Percentiles rank a stretch among this genome's conserved stretches.
Conservation (phyloP, 2,797 vertebrate genomes). For the Artibeus jamaicensis region DNA sequence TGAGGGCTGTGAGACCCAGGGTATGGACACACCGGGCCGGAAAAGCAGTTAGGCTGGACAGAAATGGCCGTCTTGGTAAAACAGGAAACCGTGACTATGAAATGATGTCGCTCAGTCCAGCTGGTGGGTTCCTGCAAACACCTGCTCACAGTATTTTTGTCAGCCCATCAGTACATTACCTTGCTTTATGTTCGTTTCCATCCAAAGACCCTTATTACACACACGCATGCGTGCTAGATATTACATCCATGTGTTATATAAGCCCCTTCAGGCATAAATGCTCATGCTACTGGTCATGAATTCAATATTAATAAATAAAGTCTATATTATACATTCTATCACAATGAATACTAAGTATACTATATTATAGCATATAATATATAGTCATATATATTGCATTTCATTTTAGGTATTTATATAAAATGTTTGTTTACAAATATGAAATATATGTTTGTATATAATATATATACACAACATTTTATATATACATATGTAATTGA, state of each 20-base stretch:
- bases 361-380: too few relatives aligned
- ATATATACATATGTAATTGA: too few relatives aligned
- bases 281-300: not conserved
- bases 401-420: not conserved
- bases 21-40: not conserved
- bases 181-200: not conserved
- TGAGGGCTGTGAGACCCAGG: not conserved
- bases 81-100: too few relatives aligned
- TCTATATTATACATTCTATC: not conserved
- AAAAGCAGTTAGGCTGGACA: constrained; percentile 11
- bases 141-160: not conserved
- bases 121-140: not conserved
- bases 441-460: not conserved
- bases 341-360: not conserved
- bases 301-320: not conserved
- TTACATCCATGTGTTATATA: not conserved
- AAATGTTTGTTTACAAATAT: not conserved
- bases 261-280: not conserved
- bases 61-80: not conserved
- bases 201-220: not conserved
- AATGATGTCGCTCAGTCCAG: not conserved
- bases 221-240: not conserved
- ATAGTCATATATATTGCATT: not conserved
- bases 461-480: too few relatives aligned
- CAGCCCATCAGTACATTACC: not conserved